Evolutionary conservation across 2,113 vertebrate genomes (phyloP).

Genomic region (Hoplias malabaricus): DNA sequence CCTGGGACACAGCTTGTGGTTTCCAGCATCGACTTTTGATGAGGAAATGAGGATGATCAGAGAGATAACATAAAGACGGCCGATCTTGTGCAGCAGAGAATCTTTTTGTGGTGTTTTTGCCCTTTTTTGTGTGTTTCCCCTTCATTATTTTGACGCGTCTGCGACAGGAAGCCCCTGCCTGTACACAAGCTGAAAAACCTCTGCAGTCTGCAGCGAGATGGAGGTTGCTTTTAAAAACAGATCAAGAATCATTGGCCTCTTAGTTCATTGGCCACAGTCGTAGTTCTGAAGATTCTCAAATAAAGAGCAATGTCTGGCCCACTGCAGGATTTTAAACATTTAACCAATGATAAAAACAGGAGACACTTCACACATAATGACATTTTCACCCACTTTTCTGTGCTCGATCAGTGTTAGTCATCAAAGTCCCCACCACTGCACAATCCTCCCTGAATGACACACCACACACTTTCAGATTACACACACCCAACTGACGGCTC

Average conservation of each 20-base stretch:
- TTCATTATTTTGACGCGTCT: slow-evolving; percentile 24
- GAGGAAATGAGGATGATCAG: slow-evolving; percentile 71
- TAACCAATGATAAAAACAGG: too few species aligned
- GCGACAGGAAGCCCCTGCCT: slow-evolving; percentile 23
- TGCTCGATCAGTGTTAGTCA: too few species aligned
- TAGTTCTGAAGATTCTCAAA: too few species aligned
- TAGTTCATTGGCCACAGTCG: neutral
- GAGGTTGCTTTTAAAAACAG: slow-evolving; percentile 20
- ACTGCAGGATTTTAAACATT: too few species aligned
- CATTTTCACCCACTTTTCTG: too few species aligned
- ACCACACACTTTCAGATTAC: too few species aligned
- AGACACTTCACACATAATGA: too few species aligned
- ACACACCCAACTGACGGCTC: too few species aligned
- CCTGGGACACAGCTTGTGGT: slow-evolving; percentile 70
- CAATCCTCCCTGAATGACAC: too few species aligned
- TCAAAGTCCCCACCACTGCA: too few species aligned
- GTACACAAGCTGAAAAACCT: neutral
- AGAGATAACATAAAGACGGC: slow-evolving; percentile 44
- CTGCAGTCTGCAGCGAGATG: neutral
- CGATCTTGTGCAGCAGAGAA: slow-evolving; percentile 40
- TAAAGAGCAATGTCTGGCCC: too few species aligned
- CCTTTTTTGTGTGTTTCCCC: neutral
- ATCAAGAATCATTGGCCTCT: neutral
- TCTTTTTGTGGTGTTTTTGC: slow-evolving; percentile 46
- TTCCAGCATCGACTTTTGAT: slow-evolving; percentile 62